These are phyloP conservation scores for Luffia ferchaultella DNA, from an alignment of 2,888 invertebrate genomes.

Conservation along the genomic window DNA sequence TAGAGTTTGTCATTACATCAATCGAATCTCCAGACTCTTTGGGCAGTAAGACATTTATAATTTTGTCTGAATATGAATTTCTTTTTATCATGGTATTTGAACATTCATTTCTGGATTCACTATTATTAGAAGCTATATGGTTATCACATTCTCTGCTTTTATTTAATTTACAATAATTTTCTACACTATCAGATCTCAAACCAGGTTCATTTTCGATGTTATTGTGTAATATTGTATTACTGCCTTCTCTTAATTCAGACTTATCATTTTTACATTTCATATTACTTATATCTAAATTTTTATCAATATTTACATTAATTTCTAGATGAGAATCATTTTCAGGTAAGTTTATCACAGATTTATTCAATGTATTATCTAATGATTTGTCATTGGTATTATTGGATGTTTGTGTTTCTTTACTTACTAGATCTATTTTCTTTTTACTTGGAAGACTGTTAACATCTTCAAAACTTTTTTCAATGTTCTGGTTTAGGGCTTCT, in stretches of 20 bases:
- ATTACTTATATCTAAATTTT: conserved; percentile 44
- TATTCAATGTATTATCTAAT: conserved; percentile 32
- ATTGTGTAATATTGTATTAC: conserved; percentile 18
- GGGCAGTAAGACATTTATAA: too few relatives aligned
- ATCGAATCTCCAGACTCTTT: too few relatives aligned
- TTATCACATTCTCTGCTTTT: conserved; percentile 53
- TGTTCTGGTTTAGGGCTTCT: conserved; percentile 38
- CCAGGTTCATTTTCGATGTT: neutral
- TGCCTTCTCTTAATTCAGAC: conserved; percentile 30
- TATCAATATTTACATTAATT: conserved; percentile 47
- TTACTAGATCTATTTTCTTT: conserved; percentile 27
- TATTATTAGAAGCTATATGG: conserved; percentile 17
- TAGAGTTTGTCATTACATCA: too few relatives aligned
- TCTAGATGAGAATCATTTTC: conserved; percentile 39
- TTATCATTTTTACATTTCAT: conserved; percentile 27
- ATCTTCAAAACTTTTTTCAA: conserved; percentile 30
- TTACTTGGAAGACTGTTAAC: conserved; percentile 25
- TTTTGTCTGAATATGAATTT: too few relatives aligned
- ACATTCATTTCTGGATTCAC: too few relatives aligned
- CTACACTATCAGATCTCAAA: conserved; percentile 54
- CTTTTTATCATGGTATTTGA: too few relatives aligned
- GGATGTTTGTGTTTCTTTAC: conserved; percentile 40
- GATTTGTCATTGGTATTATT: conserved; percentile 24
- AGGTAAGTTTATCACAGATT: conserved; percentile 53
- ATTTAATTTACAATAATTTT: conserved; percentile 62